Evolutionary conservation across 2,113 vertebrate genomes (phyloP).

Genomic region (Phyllostomus discolor): DNA sequence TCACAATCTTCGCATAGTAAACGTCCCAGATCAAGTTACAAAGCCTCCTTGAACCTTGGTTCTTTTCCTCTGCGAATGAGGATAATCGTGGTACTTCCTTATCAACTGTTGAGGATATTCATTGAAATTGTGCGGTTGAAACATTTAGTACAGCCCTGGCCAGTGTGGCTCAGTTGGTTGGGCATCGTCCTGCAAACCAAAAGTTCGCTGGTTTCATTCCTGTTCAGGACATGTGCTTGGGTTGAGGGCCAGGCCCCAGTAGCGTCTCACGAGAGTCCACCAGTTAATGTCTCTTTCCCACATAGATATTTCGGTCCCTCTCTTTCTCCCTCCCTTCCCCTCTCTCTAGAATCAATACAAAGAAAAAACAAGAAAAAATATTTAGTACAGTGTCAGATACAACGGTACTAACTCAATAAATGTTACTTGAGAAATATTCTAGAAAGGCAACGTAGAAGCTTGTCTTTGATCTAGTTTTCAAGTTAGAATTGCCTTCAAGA

Average conservation of each 20-base stretch:
- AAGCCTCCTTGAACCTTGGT: not conserved
- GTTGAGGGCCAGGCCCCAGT: too few species aligned
- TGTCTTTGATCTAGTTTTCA: not conserved
- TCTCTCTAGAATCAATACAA: too few species aligned
- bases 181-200: too few species aligned
- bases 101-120: not conserved
- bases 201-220: too few species aligned
- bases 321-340: too few species aligned
- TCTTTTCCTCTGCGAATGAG: not conserved
- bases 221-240: too few species aligned
- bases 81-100: not conserved
- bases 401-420: not conserved
- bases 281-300: too few species aligned
- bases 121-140: not conserved
- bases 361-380: not conserved
- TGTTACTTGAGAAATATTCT: not conserved
- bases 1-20: rapidly evolving
- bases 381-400: not conserved
- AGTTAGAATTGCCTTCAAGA: not conserved
- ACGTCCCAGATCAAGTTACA: not conserved
- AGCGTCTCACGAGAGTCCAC: too few species aligned
- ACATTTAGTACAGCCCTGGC: not conserved
- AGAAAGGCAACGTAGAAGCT: not conserved
- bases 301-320: too few species aligned
- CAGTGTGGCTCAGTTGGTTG: too few species aligned